Conservation (phyloP, 2,888 invertebrate genomes). For the Athetis lepigone region DNA sequence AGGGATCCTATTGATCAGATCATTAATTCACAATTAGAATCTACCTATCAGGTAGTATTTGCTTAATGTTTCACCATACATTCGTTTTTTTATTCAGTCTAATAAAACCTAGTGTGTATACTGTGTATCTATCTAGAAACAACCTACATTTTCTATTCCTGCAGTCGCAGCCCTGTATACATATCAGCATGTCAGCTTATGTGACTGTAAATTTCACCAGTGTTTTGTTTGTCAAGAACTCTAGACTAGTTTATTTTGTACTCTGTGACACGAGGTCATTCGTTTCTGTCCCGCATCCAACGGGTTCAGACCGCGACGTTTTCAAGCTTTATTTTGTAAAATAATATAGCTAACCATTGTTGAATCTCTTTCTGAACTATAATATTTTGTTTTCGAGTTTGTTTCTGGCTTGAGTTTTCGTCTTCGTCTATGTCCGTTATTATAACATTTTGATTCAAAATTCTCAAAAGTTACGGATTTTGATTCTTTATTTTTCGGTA, state of each 20-base stretch:
- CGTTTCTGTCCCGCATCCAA: conserved; percentile 51
- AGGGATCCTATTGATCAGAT: too few species aligned
- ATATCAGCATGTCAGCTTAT: conserved; percentile 7
- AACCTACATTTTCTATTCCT: conserved; percentile 4
- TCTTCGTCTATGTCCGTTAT: too few species aligned
- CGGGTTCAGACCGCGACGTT: conserved; percentile 8
- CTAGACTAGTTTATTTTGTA: conserved; percentile 58
- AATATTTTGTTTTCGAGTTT: not conserved
- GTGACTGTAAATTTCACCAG: conserved; percentile 25
- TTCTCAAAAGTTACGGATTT: too few species aligned
- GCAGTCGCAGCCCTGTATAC: not conserved
- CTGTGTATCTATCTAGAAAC: too few species aligned
- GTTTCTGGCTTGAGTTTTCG: too few species aligned
- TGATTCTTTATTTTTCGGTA: too few species aligned
- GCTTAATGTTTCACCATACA: too few species aligned
- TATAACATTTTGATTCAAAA: too few species aligned
- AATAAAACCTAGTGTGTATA: too few species aligned
- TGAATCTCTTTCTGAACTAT: conserved; percentile 5
- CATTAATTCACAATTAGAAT: too few species aligned
- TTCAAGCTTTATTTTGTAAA: conserved; percentile 28
- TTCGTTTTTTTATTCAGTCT: too few species aligned
- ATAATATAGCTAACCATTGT: conserved; percentile 9
- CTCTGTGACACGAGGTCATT: conserved; percentile 66
- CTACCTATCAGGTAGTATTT: too few species aligned
- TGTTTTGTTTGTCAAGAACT: conserved; percentile 55